phyloP scores from a whole-genome alignment of 1,140 invertebrate genomes.

The Philaenus spumarius region DNA sequence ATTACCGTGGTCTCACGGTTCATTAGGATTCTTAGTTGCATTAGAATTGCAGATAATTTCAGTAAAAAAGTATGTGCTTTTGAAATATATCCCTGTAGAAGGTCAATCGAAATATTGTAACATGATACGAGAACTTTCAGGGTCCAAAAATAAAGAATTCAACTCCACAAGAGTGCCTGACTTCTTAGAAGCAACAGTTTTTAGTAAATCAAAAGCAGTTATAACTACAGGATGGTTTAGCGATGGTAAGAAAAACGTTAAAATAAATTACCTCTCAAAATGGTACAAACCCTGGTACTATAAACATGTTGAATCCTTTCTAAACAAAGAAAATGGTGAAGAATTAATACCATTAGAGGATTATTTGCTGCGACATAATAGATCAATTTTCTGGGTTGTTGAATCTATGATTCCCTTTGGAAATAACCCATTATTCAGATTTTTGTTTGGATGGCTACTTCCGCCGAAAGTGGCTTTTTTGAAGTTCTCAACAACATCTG shows the following conservation, averaged over 20 bases:
- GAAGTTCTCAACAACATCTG: slow-evolving; percentile 48
- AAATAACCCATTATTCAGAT: slow-evolving; percentile 41
- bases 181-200: slow-evolving; percentile 50
- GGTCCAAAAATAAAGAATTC: slow-evolving; percentile 38
- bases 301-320: slow-evolving; percentile 50
- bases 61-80: slow-evolving; percentile 46
- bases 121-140: slow-evolving; percentile 43
- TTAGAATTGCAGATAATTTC: slow-evolving; percentile 45
- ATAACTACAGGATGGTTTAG: slow-evolving; percentile 48
- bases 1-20: slow-evolving; percentile 51
- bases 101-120: slow-evolving; percentile 47
- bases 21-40: slow-evolving; percentile 47
- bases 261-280: slow-evolving; percentile 43
- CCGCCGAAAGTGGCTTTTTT: slow-evolving; percentile 46
- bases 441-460: slow-evolving; percentile 40
- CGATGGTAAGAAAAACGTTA: slow-evolving; percentile 32
- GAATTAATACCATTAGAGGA: slow-evolving; percentile 49
- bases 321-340: slow-evolving; percentile 39
- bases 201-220: slow-evolving; percentile 44
- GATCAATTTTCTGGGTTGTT: slow-evolving; percentile 51
- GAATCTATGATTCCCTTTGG: slow-evolving; percentile 47
- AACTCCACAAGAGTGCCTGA: slow-evolving; percentile 34
- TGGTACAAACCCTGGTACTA: slow-evolving; percentile 59
- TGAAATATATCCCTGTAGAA: slow-evolving; percentile 47
- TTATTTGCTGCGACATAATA: slow-evolving; percentile 47